Conservation (phyloP, 2,113 vertebrate species). For the Girardinichthys multiradiatus region DNA sequence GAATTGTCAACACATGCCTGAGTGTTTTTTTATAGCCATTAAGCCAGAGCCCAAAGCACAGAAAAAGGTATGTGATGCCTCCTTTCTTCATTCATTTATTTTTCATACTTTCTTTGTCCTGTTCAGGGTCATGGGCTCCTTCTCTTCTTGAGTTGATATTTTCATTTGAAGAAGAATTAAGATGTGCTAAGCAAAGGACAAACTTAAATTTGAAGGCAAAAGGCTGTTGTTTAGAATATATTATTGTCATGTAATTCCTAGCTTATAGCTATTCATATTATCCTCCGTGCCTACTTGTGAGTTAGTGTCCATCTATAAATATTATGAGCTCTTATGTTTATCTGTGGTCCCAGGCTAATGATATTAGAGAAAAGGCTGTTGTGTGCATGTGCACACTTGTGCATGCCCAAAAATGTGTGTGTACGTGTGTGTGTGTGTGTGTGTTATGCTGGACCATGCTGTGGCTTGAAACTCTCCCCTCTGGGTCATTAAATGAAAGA, state of each 20-base stretch:
- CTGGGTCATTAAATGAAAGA: slow-evolving; percentile 73
- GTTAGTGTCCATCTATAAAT: slow-evolving; percentile 23
- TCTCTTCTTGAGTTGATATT: slow-evolving; percentile 7
- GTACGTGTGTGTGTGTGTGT: slow-evolving; percentile 16
- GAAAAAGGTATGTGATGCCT: slow-evolving; percentile 49
- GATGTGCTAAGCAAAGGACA: slow-evolving; percentile 5
- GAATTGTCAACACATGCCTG: slow-evolving; percentile 55
- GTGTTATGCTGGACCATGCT: slow-evolving; percentile 47
- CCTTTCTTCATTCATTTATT: slow-evolving; percentile 45
- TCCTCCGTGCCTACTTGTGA: slow-evolving; percentile 36
- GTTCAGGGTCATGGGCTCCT: background rate
- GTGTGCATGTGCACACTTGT: slow-evolving; percentile 13
- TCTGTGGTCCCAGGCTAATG: slow-evolving; percentile 44
- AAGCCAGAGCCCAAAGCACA: slow-evolving; percentile 43
- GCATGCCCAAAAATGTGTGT: slow-evolving; percentile 6
- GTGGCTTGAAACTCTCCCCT: slow-evolving; percentile 62
- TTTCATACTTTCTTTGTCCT: background rate
- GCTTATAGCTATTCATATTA: slow-evolving; percentile 28
- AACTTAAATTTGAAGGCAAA: slow-evolving; percentile 1
- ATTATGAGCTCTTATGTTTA: slow-evolving; percentile 28
- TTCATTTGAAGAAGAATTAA: slow-evolving; percentile 21
- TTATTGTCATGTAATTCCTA: slow-evolving; percentile 12
- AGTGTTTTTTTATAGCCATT: slow-evolving; percentile 49
- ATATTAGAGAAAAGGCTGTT: slow-evolving; percentile 48
- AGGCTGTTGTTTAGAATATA: slow-evolving; percentile 7